Base-by-base conservation (phyloP, 2,888 invertebrate genomes). In the Scaptomyza parva region DNA sequence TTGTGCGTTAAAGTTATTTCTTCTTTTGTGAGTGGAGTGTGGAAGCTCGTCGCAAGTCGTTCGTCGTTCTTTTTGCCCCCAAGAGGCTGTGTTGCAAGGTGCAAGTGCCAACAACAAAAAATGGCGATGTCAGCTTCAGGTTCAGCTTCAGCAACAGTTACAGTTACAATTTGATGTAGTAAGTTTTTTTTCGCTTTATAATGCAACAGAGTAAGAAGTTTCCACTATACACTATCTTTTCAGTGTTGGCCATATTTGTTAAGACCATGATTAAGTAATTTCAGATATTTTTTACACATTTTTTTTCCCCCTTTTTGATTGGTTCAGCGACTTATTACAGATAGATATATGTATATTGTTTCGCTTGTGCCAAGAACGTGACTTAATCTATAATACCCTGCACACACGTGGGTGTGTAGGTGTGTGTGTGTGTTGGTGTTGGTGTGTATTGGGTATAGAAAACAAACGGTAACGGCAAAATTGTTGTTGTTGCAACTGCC, bases 61-160 rank as follows among this genome's bases (percentile, higher is more conserved):
- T n/a, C n/a, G n/a, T n/a, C n/a, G n/a, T n/a, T n/a, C n/a, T n/a
- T n/a, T n/a, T 22, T 22, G 22, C 22, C 22, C n/a, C 33, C 33
- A n/a, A 14, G 35, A 35, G 35, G 35, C 14, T 35, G 33, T n/a
- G 33, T 33, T 8, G n/a, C n/a, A 4, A 40, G 68, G 69, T 60
- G 69, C 54, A 47, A 52, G 43, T 62, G 40, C 22, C 50, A 57
- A 70, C 63, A 22, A 22, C 3, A 22, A 52, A 63, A 70, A 70
- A 70, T 70, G 57, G 70, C 69, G 37, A 17, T 63, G 63, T 48
- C 43, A 43, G 24, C 41, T 43, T n/a, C 24, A 22, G 37, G 7
- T 7, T 0, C 24, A 24, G 24, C 7, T 7, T 1, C 24, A 24
- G 28, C 8, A 30, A n/a, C 39, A 40, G 40, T 41, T 33, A 33